Percentiles rank a stretch among this genome's conserved stretches.
Evolutionary conservation across 2,888 invertebrate genomes (phyloP).

Genomic region (Dicranocentrus wangi): DNA sequence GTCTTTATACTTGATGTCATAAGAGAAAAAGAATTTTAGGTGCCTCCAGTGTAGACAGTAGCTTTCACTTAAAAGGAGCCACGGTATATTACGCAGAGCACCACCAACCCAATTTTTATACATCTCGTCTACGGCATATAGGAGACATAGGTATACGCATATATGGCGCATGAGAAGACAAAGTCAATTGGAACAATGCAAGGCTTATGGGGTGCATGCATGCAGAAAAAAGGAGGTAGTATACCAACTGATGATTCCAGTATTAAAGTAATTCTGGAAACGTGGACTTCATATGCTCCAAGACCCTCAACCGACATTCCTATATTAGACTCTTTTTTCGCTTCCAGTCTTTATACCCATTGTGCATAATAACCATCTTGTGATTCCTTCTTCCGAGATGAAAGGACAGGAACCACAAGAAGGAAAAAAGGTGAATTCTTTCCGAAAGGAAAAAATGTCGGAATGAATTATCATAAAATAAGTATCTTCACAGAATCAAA

Average conservation of each 20-base stretch:
- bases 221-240: background rate
- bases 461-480: slow-evolving; percentile 12
- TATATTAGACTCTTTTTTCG: background rate
- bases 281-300: too few relatives aligned
- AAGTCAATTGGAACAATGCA: slow-evolving; percentile 20
- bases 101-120: slow-evolving; percentile 33
- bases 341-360: background rate
- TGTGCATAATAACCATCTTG: too few relatives aligned
- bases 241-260: too few relatives aligned
- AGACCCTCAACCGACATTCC: too few relatives aligned
- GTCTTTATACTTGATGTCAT: slow-evolving; percentile 49
- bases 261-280: too few relatives aligned
- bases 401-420: slow-evolving; percentile 1
- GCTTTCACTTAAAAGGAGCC: slow-evolving; percentile 25
- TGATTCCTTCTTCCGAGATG: too few relatives aligned
- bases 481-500: background rate
- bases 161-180: too few relatives aligned
- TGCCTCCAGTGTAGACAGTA: background rate
- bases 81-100: slow-evolving; percentile 26
- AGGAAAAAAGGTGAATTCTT: background rate
- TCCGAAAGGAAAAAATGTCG: background rate
- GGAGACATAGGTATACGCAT: background rate
- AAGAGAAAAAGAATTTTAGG: slow-evolving; percentile 1
- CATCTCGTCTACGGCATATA: slow-evolving; percentile 20
- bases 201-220: background rate